These are phyloP conservation scores for Trachymyrmex septentrionalis DNA, from an alignment of 1,140 invertebrate species.

Conservation along the genomic window DNA sequence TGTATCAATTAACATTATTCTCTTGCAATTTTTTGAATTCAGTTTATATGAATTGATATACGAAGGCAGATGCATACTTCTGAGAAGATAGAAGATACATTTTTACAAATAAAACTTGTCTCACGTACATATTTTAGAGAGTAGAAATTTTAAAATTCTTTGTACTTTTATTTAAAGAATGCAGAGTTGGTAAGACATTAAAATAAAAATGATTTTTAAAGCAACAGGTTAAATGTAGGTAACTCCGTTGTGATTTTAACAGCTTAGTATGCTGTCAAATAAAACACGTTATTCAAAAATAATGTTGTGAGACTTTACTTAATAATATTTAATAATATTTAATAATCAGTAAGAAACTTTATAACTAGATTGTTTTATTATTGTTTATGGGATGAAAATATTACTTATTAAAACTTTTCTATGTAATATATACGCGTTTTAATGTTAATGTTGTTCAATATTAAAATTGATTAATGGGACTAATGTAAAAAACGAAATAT, in stretches of 20 bases:
- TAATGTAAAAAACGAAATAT: not conserved
- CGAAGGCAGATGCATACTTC: not conserved
- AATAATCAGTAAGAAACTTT: not conserved
- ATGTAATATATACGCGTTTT: not conserved
- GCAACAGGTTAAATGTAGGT: constrained; percentile 17
- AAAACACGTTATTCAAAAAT: not conserved
- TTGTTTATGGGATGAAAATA: not conserved
- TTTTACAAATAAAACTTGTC: not conserved
- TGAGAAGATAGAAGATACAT: not conserved
- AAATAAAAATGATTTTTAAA: constrained; percentile 39
- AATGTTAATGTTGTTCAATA: not conserved
- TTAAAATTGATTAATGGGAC: not conserved
- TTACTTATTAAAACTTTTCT: not conserved
- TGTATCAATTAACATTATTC: not conserved
- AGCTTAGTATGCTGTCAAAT: not conserved
- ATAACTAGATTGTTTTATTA: not conserved
- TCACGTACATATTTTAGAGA: not conserved
- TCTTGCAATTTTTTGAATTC: not conserved
- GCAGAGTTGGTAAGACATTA: not conserved
- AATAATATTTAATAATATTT: not conserved
- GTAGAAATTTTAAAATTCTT: not conserved
- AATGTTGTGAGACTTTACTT: not conserved
- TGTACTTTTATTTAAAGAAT: constrained; percentile 4
- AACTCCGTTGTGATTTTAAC: not conserved
- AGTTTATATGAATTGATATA: constrained; percentile 8